phyloP scores from a whole-genome alignment of 2,888 invertebrate species.

The Belgica antarctica region DNA sequence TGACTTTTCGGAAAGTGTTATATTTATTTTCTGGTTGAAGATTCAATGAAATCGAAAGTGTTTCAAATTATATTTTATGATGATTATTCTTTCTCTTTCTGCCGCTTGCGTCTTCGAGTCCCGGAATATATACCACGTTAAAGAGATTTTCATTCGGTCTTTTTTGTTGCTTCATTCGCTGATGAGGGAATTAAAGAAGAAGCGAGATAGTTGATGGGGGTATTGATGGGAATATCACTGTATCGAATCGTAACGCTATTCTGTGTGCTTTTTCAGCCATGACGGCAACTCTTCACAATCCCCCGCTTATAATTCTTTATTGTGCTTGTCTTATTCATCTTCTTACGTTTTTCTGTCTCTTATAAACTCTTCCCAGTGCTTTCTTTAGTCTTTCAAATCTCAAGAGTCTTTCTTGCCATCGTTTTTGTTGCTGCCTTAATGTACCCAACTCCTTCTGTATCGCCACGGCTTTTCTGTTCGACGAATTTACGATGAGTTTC shows the following conservation, averaged over 20 bases:
- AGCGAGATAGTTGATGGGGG: conserved; percentile 7
- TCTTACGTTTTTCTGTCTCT: conserved; percentile 27
- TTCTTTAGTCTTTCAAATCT: conserved; percentile 3
- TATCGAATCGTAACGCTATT: too few relatives aligned
- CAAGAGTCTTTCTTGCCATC: conserved; percentile 11
- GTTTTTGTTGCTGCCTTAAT: conserved; percentile 9
- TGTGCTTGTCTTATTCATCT: conserved; percentile 31
- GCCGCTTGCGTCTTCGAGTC: neutral
- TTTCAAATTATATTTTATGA: conserved; percentile 41
- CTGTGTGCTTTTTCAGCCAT: too few relatives aligned
- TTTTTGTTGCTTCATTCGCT: conserved; percentile 5
- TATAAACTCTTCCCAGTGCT: conserved; percentile 12
- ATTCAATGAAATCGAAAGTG: conserved; percentile 38
- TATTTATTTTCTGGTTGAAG: conserved; percentile 19
- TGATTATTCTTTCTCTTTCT: conserved; percentile 19
- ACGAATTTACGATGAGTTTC: neutral
- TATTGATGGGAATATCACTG: neutral
- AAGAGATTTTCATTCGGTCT: conserved; percentile 28
- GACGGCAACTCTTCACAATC: neutral
- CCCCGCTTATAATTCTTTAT: conserved; percentile 33
- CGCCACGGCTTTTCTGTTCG: neutral
- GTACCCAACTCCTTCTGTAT: conserved; percentile 26
- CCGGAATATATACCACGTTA: too few relatives aligned
- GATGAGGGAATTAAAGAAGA: conserved; percentile 30
- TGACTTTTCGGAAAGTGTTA: neutral